Evolutionary conservation across 2,113 vertebrate species (phyloP).

Genomic region (Monarcha castaneiventris): DNA sequence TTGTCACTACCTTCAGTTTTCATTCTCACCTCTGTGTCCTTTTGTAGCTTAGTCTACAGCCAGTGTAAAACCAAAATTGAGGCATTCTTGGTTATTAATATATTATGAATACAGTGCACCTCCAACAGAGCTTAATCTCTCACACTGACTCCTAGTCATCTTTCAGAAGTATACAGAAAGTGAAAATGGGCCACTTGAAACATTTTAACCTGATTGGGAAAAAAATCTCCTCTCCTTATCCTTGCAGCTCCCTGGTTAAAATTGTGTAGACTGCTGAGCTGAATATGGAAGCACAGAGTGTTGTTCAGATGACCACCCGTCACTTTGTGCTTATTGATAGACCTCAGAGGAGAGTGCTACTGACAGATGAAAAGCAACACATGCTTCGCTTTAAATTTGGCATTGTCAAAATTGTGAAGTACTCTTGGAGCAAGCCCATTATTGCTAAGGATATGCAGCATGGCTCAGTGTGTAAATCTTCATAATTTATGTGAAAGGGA

Average conservation of each 20-base stretch:
- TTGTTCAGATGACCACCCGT: background rate
- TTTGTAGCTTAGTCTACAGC: background rate
- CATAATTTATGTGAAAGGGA: background rate
- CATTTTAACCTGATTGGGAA: conserved; percentile 36
- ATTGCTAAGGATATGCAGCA: background rate
- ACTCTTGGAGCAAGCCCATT: background rate
- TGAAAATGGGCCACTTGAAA: conserved; percentile 57
- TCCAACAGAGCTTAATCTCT: conserved; percentile 32
- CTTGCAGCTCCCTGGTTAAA: background rate
- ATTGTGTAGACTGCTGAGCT: conserved; percentile 11
- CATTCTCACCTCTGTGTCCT: background rate
- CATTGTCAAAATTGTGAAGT: background rate
- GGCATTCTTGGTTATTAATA: conserved; percentile 10
- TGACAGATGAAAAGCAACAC: conserved; percentile 4
- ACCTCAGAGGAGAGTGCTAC: background rate
- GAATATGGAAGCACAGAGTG: background rate
- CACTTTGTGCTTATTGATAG: background rate
- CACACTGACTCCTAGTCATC: background rate
- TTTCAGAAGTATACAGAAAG: conserved; percentile 6
- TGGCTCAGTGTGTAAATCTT: background rate
- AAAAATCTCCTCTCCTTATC: background rate
- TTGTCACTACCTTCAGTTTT: background rate
- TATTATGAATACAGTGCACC: background rate
- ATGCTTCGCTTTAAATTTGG: background rate
- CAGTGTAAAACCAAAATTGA: conserved; percentile 14